Evolutionary conservation across 2,888 invertebrate species (phyloP), one percentile per base, ranked within the genome.

Genomic region (Oegoconia quadripuncta): DNA sequence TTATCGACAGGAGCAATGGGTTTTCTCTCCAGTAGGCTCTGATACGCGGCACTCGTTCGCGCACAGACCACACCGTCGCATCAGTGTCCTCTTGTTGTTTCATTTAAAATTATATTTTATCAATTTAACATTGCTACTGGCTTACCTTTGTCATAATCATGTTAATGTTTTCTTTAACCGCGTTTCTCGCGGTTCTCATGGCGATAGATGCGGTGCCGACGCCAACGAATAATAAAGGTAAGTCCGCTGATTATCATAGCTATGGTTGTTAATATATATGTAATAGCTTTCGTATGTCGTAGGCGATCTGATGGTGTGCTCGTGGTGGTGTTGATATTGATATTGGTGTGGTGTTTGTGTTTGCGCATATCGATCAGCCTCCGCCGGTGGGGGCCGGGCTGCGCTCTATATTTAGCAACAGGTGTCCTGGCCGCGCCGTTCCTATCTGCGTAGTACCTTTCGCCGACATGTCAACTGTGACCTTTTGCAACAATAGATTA

Each of bases 341-440:
- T 43, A 31, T 31, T 37, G 43, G 44, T 50, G 50, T 51, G 45
- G 65, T 69, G 60, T 74, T 61, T 64, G n/a, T 64, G 61, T 46
- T 33, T 52, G 38, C 36, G 20, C 33, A 47, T 81, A 83, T 82
- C 65, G 82, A 84, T 83, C 65, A 59, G 52, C 57, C n/a, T n/a
- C n/a, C 60, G 64, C 11, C 25, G 4, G 11, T 12, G n/a, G 11
- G 25, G 60, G 54, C 63, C 53, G 61, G 65, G 63, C 61, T 64
- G 61, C 57, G 69, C 59, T 78, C 83, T 83, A 81, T 73, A 72
- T 77, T 74, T 84, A 84, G 81, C 87, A 86, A 84, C 87, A 84
- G 77, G 84, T 84, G 77, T 64, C 63, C 55, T 36, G 37, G 56
- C 58, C 61, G 66, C 70, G 67, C 74, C 60, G 55, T 46, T 57